These are phyloP conservation scores for Euleptes europaea DNA, from an alignment of 2,113 vertebrate genomes.

Conservation along the genomic window DNA sequence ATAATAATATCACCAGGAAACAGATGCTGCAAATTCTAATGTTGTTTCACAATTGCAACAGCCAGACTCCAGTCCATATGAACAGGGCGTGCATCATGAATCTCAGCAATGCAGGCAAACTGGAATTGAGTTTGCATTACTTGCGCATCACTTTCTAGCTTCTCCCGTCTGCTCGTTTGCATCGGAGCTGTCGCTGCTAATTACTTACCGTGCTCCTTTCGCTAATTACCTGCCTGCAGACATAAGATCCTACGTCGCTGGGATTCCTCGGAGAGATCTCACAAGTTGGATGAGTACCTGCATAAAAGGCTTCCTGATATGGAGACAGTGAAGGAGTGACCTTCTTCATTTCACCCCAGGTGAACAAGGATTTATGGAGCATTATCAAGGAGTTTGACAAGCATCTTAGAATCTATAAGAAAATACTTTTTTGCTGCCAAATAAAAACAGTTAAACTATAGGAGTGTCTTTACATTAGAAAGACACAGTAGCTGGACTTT, in stretches of 20 bases:
- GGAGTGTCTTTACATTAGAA: background rate
- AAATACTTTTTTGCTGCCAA: background rate
- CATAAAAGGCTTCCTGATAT: background rate
- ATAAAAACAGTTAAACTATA: background rate
- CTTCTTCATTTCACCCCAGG: background rate
- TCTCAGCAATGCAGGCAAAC: background rate
- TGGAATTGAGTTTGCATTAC: background rate
- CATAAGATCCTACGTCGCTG: background rate
- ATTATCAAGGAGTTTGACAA: background rate
- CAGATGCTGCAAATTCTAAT: background rate
- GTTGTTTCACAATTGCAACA: background rate
- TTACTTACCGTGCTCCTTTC: slow-evolving; percentile 19
- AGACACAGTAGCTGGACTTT: background rate
- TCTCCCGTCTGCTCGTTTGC: slow-evolving; percentile 28
- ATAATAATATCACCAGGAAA: background rate
- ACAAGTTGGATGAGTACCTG: background rate
- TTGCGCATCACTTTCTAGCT: background rate
- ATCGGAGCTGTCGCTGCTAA: slow-evolving; percentile 40
- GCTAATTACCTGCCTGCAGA: slow-evolving; percentile 51
- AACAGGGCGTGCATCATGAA: accelerated
- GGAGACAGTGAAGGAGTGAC: background rate
- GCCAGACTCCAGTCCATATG: background rate
- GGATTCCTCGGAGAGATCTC: slow-evolving; percentile 19
- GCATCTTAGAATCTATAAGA: background rate
- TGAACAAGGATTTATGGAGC: background rate